phyloP scores from a whole-genome alignment of 2,113 vertebrate species.

The Percopsis transmontana region DNA sequence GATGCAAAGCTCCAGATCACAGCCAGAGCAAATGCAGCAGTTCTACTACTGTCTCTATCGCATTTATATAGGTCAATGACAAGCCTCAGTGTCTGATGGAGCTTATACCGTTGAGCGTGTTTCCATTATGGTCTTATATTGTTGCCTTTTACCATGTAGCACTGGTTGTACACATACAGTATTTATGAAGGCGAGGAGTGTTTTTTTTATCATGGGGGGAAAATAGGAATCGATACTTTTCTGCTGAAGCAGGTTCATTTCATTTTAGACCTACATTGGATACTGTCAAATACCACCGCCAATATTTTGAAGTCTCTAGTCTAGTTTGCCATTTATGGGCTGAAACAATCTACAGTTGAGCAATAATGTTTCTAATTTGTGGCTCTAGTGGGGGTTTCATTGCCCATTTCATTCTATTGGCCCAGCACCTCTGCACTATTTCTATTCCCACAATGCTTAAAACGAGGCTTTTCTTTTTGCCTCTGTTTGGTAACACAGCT shows the following conservation, averaged over 20 bases:
- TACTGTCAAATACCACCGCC: neutral
- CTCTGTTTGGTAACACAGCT: conserved; percentile 1
- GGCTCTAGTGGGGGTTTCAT: neutral
- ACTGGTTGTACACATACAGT: neutral
- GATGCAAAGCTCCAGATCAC: conserved; percentile 36
- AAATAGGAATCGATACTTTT: no score
- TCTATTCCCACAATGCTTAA: conserved; percentile 8
- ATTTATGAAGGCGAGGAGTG: neutral
- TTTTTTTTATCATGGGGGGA: neutral
- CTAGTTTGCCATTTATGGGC: neutral
- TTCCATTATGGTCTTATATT: neutral
- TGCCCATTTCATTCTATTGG: neutral
- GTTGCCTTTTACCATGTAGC: neutral
- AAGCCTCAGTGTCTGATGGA: neutral
- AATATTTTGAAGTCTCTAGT: conserved; percentile 2
- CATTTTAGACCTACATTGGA: neutral
- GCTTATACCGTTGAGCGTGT: neutral
- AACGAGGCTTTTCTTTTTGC: neutral
- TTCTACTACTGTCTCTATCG: neutral
- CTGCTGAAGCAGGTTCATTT: neutral
- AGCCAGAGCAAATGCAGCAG: conserved; percentile 26
- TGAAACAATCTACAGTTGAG: conserved; percentile 2
- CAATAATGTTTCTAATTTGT: neutral
- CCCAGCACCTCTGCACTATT: neutral
- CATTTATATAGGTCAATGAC: conserved; percentile 32